These are phyloP conservation scores for Sesia apiformis DNA, from an alignment of 2,888 invertebrate genomes.

Conservation along the genomic window DNA sequence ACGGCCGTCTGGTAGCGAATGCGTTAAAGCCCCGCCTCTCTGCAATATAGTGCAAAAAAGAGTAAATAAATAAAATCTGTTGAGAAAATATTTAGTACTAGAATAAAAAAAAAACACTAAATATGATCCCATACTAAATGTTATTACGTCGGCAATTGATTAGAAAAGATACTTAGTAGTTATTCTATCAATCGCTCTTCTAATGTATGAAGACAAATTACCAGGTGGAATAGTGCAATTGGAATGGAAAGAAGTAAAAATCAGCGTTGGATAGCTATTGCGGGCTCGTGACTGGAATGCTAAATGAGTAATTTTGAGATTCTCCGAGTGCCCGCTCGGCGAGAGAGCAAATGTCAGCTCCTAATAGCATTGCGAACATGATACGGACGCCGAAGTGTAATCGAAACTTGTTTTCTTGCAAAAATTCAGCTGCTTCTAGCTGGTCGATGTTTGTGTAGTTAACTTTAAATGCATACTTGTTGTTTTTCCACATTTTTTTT, in stretches of 20 bases:
- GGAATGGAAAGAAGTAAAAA: slow-evolving; percentile 72
- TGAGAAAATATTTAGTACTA: too few relatives aligned
- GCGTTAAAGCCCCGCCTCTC: too few relatives aligned
- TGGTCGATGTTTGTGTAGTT: background rate
- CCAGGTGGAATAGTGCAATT: slow-evolving; percentile 61
- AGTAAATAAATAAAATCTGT: too few relatives aligned
- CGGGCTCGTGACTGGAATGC: slow-evolving; percentile 64
- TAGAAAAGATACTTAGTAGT: background rate
- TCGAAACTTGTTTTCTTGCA: slow-evolving; percentile 30
- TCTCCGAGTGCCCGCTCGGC: slow-evolving; percentile 51
- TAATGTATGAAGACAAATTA: slow-evolving; percentile 55
- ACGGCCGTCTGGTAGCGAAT: too few relatives aligned
- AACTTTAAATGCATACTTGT: too few relatives aligned
- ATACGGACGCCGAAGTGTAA: slow-evolving; percentile 44
- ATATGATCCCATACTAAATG: too few relatives aligned
- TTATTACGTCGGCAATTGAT: too few relatives aligned
- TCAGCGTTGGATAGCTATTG: slow-evolving; percentile 56
- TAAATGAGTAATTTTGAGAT: slow-evolving; percentile 70
- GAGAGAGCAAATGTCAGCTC: slow-evolving; percentile 62
- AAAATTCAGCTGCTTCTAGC: background rate
- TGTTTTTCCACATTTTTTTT: too few relatives aligned
- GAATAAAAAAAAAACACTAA: too few relatives aligned
- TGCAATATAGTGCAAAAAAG: too few relatives aligned
- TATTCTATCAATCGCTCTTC: background rate
- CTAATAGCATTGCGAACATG: slow-evolving; percentile 65